These are phyloP conservation scores for Conistra vaccinii DNA, from an alignment of 2,888 invertebrate genomes.

Conservation along the genomic window DNA sequence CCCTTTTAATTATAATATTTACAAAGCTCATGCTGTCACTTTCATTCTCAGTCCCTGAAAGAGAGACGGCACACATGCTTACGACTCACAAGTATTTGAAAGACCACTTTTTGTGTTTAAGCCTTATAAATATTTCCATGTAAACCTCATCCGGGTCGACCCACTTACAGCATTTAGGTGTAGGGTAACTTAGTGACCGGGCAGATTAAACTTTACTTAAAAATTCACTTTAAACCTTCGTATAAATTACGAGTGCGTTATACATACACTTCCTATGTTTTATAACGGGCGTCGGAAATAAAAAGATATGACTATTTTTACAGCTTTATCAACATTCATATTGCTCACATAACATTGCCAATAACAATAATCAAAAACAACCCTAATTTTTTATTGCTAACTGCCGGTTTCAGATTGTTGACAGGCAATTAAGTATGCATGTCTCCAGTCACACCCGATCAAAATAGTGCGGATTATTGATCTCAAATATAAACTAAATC, in stretches of 20 bases:
- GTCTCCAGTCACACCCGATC: background rate
- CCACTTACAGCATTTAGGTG: slow-evolving; percentile 78
- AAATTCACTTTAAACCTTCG: slow-evolving; percentile 64
- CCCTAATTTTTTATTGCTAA: background rate
- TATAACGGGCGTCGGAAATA: background rate
- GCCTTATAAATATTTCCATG: slow-evolving; percentile 78
- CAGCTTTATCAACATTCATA: background rate
- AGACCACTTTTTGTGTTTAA: slow-evolving; percentile 75
- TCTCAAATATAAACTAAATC: slow-evolving; percentile 1
- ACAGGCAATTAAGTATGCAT: background rate
- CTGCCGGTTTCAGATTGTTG: background rate
- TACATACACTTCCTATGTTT: slow-evolving; percentile 27
- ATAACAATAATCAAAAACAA: background rate
- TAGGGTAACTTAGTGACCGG: slow-evolving; percentile 73
- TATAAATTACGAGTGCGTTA: slow-evolving; percentile 49
- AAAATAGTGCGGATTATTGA: background rate
- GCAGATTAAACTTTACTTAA: slow-evolving; percentile 69
- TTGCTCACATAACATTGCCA: background rate
- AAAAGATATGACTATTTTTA: slow-evolving; percentile 2
- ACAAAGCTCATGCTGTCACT: slow-evolving; percentile 71
- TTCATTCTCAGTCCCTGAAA: slow-evolving; percentile 59
- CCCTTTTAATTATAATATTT: slow-evolving; percentile 83
- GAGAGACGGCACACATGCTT: slow-evolving; percentile 67
- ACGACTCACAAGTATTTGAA: slow-evolving; percentile 59
- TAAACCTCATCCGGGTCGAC: slow-evolving; percentile 75